Percentiles rank a stretch among this genome's conserved stretches.
Evolutionary conservation across 1,140 invertebrate genomes (phyloP).

Genomic region (Drosophila bipectinata): DNA sequence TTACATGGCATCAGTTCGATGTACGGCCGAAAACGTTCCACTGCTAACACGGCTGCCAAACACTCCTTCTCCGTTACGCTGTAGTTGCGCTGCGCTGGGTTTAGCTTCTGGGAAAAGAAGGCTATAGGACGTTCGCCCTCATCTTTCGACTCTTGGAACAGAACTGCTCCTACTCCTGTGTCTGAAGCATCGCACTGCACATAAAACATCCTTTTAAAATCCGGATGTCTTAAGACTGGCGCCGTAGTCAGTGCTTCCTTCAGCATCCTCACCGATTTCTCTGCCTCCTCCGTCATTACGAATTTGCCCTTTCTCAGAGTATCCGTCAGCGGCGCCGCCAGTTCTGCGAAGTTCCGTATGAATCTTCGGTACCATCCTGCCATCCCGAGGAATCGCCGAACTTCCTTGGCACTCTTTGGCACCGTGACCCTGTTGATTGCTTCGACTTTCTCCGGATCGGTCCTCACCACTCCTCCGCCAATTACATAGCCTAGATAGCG

Average conservation of each 20-base stretch:
- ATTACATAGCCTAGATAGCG: neutral
- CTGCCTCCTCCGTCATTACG: too few species aligned
- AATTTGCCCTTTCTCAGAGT: slow-evolving; percentile 2
- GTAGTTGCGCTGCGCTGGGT: neutral
- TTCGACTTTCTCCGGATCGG: slow-evolving; percentile 38
- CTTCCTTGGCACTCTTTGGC: slow-evolving; percentile 11
- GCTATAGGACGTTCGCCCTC: neutral
- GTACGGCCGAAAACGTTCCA: neutral
- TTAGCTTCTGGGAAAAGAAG: neutral
- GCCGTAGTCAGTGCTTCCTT: neutral
- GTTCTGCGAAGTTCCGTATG: slow-evolving; percentile 11
- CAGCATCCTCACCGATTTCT: neutral
- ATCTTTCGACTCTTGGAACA: neutral
- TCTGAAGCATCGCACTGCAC: slow-evolving; percentile 6
- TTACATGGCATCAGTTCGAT: neutral
- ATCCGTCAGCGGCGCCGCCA: slow-evolving; percentile 9
- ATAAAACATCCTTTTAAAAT: slow-evolving; percentile 4
- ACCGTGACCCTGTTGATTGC: slow-evolving; percentile 25
- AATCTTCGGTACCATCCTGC: slow-evolving; percentile 26
- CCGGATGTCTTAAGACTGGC: neutral
- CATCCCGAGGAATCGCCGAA: slow-evolving; percentile 17
- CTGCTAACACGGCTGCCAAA: neutral
- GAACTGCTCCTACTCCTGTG: neutral
- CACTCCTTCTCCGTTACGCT: slow-evolving; percentile 16
- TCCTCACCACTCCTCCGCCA: slow-evolving; percentile 18